phyloP scores from a whole-genome alignment of 1,140 invertebrate genomes.

The Drosophila kanapiae region DNA sequence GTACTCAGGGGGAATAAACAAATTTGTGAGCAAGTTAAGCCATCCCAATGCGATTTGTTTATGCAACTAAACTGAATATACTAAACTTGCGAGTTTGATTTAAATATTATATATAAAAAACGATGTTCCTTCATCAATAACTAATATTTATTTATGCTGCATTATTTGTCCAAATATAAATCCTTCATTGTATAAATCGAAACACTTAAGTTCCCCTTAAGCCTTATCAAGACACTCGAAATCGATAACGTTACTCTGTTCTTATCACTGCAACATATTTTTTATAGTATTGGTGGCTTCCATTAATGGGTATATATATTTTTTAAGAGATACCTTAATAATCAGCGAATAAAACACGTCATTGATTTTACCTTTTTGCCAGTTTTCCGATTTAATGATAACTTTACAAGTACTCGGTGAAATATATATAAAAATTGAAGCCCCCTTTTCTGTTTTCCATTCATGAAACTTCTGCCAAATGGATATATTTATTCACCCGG shows the following conservation, averaged over 20 bases:
- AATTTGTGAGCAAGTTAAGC: not conserved
- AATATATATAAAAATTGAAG: not conserved
- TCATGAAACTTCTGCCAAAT: not conserved
- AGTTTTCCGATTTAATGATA: not conserved
- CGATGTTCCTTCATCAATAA: not conserved
- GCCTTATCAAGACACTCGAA: not conserved
- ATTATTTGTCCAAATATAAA: not conserved
- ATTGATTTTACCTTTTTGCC: not conserved
- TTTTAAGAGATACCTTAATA: not conserved
- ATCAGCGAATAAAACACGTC: not conserved
- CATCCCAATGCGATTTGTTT: not conserved
- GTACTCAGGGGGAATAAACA: not conserved
- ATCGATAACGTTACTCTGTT: not conserved
- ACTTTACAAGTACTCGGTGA: not conserved
- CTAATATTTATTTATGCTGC: not conserved
- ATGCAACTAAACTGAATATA: not conserved
- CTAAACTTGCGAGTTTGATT: too few relatives aligned
- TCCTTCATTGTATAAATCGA: not conserved
- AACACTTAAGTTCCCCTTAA: not conserved
- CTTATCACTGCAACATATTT: not conserved
- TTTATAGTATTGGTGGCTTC: not conserved
- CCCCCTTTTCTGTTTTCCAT: not conserved
- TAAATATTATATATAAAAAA: not conserved
- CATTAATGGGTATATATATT: not conserved
- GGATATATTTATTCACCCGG: slow-evolving; percentile 11